Evolutionary conservation across 2,888 invertebrate species (phyloP), one percentile per base, ranked within the genome.

Genomic region (Lasioglossum lativentre): DNA sequence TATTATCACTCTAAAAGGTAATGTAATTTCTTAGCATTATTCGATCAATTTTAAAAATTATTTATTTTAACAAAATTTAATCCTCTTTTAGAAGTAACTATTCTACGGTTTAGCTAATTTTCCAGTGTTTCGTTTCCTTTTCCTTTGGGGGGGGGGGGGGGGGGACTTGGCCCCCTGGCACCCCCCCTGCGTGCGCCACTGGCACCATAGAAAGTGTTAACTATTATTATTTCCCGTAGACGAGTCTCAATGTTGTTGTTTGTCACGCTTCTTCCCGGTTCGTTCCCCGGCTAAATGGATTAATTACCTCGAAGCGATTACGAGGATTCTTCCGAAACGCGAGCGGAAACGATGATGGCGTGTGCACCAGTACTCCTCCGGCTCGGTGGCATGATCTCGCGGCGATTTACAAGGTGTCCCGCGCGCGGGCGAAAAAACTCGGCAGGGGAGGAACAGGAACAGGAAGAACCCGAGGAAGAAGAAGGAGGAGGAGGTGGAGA

Each of bases 371-470:
- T 10, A n/a, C 52, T n/a, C 10, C 52, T n/a, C 10, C n/a, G 52
- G 52, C 34, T 45, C 66, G 34, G 63, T 47, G 38, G 40, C 80
- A 40, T 70, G 47, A 56, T 74, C 81, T 47, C 72, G 27, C 6
- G 73, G 56, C 72, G 74, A 83, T 80, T 74, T 71, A 71, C 80
- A 72, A 56, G 79, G 59, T 75, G 85, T 85, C 75, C 23, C 75
- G 19, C 75, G 16, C 12, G 45, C 34, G 34, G 0, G n/a, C 16
- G 42, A 71, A 81, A 72, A 71, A 47, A 71, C 38, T 59, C n/a
- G 4, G 59, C 27, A 14, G 19, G 30, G 56, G 16, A 42, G 52
- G 59, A 40, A 8, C 19, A 34, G 45, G 34, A 66, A 38, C 23
- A 45, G n/a, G 19, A 70, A 66, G 47, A 10, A 14, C 34, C 27